Percentiles rank a stretch among this genome's conserved stretches.
Evolutionary conservation across 2,797 vertebrate species (phyloP).

Genomic region (Graptemys geographica): DNA sequence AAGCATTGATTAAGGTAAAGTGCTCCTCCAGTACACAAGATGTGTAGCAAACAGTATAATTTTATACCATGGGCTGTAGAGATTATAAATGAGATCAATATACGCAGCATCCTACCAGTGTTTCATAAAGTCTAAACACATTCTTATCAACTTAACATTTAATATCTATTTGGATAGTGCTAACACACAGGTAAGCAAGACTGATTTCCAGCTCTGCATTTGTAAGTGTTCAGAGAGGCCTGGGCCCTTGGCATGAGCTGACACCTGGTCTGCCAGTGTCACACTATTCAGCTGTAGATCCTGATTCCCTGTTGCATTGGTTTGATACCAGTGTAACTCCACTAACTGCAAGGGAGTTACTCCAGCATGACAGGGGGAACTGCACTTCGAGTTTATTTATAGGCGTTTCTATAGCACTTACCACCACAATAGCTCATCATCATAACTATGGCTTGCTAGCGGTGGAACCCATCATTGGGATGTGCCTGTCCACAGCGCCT

Average conservation of each 20-base stretch:
- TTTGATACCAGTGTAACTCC: background rate
- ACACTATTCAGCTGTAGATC: background rate
- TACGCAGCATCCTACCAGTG: background rate
- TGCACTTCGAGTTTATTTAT: background rate
- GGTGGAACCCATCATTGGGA: rapidly evolving
- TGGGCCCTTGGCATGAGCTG: background rate
- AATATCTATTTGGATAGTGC: background rate
- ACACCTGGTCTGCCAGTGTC: background rate
- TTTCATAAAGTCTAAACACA: background rate
- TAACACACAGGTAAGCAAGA: background rate
- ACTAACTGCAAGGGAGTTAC: background rate
- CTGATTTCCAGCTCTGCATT: background rate
- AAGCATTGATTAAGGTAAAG: too few relatives aligned
- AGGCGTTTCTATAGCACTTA: background rate
- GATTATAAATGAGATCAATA: background rate
- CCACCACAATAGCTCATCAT: background rate
- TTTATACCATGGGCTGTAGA: background rate
- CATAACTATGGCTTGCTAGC: rapidly evolving
- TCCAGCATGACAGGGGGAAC: too few relatives aligned
- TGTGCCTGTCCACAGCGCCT: background rate
- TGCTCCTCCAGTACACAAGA: too few relatives aligned
- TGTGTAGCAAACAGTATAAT: background rate
- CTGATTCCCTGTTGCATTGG: background rate
- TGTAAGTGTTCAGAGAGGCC: background rate
- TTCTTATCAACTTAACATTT: background rate